phyloP scores from a whole-genome alignment of 2,888 invertebrate genomes.

The Dioctria linearis region DNA sequence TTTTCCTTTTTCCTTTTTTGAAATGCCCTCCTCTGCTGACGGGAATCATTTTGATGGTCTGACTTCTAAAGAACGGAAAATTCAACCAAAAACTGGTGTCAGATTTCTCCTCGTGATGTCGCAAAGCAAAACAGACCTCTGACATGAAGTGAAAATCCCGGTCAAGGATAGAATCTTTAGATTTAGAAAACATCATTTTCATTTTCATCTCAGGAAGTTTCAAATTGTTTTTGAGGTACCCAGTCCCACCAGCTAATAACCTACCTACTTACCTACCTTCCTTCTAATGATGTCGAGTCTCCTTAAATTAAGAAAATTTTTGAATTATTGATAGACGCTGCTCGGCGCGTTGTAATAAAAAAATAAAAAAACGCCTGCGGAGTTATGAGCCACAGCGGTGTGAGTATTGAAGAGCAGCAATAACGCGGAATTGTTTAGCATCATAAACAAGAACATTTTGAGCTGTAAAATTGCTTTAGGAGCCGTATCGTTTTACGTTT shows the following conservation, averaged over 20 bases:
- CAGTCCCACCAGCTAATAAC: background rate
- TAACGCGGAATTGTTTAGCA: conserved; percentile 8
- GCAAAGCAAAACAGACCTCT: conserved; percentile 3
- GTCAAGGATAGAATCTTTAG: conserved; percentile 16
- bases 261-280: background rate
- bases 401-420: background rate
- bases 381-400: background rate
- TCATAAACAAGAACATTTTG: conserved; percentile 38
- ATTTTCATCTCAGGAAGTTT: background rate
- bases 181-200: background rate
- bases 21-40: background rate
- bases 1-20: background rate
- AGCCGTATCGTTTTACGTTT: conserved; percentile 11
- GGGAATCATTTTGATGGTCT: background rate
- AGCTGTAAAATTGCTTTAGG: conserved; percentile 38
- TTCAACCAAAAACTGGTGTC: conserved; percentile 1
- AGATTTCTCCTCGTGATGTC: background rate
- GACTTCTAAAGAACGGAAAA: background rate
- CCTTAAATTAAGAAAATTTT: conserved; percentile 39
- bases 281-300: background rate
- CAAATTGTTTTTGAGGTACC: background rate
- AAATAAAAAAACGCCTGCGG: background rate
- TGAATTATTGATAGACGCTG: conserved; percentile 45
- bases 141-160: conserved; percentile 19
- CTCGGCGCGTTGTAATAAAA: background rate